phyloP scores from a whole-genome alignment of 2,113 vertebrate genomes.

The Gobius niger region DNA sequence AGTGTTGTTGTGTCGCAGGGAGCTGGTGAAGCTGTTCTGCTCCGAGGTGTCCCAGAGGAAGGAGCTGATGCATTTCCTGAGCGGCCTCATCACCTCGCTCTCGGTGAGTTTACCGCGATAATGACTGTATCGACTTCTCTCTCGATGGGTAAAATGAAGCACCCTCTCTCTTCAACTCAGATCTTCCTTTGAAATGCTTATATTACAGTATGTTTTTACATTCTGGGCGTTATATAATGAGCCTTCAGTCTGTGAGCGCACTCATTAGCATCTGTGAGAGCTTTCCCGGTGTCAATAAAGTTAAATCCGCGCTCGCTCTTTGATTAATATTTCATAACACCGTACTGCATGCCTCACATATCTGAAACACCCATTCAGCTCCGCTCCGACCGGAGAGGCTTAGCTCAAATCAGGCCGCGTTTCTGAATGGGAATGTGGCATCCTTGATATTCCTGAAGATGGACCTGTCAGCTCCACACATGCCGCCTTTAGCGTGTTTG shows the following conservation, averaged over 20 bases:
- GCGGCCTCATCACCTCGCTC: slow-evolving; percentile 57
- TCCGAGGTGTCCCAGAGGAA: slow-evolving; percentile 63
- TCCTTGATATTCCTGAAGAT: slow-evolving; percentile 26
- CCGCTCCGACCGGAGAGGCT: slow-evolving; percentile 17
- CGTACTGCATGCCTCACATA: slow-evolving; percentile 7
- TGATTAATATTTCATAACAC: slow-evolving; percentile 27
- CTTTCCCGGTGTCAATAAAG: slow-evolving; percentile 18
- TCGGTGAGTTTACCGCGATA: slow-evolving; percentile 55
- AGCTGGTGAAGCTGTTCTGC: slow-evolving; percentile 80
- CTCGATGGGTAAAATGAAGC: too few relatives aligned
- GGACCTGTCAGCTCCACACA: slow-evolving; percentile 14
- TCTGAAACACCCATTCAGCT: slow-evolving; percentile 4
- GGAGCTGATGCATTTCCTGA: slow-evolving; percentile 72
- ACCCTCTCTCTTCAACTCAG: too few relatives aligned
- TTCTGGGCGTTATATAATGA: slow-evolving; percentile 7
- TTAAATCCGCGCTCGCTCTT: not conserved
- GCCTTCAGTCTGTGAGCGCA: slow-evolving; percentile 16
- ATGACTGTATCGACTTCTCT: too few relatives aligned
- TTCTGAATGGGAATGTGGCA: not conserved
- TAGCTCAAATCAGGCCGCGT: slow-evolving; percentile 10
- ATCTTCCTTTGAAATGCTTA: too few relatives aligned
- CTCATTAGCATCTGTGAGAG: slow-evolving; percentile 3
- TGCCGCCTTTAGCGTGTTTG: slow-evolving; percentile 21
- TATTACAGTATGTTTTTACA: not conserved
- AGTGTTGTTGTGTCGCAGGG: slow-evolving; percentile 61